A percentile compares a stretch with the other conserved stretches of the same genome.
Conservation (phyloP, 2,797 vertebrate species). For the Lepilemur septentrionalis region DNA sequence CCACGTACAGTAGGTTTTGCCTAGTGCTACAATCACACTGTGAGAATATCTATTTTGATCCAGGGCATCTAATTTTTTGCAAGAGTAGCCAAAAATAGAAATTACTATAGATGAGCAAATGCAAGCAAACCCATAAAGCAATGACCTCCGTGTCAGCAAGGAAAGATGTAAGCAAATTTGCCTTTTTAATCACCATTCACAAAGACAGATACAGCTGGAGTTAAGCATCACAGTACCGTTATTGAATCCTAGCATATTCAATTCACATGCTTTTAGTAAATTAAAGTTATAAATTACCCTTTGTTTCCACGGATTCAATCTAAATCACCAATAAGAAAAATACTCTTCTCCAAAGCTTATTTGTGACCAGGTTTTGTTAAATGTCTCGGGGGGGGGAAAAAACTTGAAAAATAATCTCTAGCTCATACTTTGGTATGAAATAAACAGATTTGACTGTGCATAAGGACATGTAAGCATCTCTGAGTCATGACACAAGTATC, state of each 20-base stretch:
- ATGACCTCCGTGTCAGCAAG: slow-evolving; percentile 84
- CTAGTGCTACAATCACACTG: slow-evolving; percentile 73
- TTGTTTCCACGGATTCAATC: slow-evolving; percentile 67
- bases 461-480: slow-evolving; percentile 9
- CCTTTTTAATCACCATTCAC: slow-evolving; percentile 84
- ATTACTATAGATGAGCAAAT: slow-evolving; percentile 83
- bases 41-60: slow-evolving; percentile 81
- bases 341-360: slow-evolving; percentile 56
- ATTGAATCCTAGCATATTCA: slow-evolving; percentile 81
- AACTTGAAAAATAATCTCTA: slow-evolving; percentile 57
- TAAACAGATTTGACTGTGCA: slow-evolving; percentile 28
- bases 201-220: slow-evolving; percentile 80
- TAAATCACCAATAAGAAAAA: slow-evolving; percentile 73
- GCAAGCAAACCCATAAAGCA: slow-evolving; percentile 84
- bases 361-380: slow-evolving; percentile 73
- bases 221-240: slow-evolving; percentile 74
- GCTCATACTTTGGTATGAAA: not conserved
- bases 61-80: slow-evolving; percentile 82
- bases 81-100: slow-evolving; percentile 83
- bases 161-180: slow-evolving; percentile 85
- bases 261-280: slow-evolving; percentile 83
- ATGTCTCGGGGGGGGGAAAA: not conserved
- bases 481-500: slow-evolving; percentile 67
- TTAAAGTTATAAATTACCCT: slow-evolving; percentile 80
- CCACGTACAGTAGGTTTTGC: slow-evolving; percentile 70